These are phyloP conservation scores for Drosophila santomea DNA, from an alignment of 1,140 invertebrate species.

Conservation along the genomic window DNA sequence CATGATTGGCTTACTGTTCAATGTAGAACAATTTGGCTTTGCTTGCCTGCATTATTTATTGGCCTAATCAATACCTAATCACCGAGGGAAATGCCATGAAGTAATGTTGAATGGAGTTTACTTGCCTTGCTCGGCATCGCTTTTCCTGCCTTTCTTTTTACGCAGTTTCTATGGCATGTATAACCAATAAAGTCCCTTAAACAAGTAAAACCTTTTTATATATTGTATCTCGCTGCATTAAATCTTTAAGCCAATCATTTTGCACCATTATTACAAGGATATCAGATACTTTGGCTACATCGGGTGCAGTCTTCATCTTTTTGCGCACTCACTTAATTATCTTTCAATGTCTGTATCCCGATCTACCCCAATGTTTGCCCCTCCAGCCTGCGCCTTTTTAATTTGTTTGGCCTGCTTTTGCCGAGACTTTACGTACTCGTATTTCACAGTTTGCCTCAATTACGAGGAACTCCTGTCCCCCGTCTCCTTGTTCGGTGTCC, in stretches of 20 bases:
- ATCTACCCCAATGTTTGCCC: constrained; percentile 17
- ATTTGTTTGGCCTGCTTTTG: constrained; percentile 48
- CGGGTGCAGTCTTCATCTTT: no score
- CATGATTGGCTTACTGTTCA: constrained; percentile 11
- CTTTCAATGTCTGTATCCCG: constrained; percentile 11
- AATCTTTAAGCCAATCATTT: neutral
- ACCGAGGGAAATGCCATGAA: neutral
- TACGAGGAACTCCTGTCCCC: constrained; percentile 14
- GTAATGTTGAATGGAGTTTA: neutral
- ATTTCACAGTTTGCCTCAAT: constrained; percentile 59
- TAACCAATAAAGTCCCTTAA: neutral
- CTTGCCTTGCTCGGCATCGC: no score
- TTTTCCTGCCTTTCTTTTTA: no score
- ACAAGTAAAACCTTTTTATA: no score
- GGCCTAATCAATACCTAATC: neutral
- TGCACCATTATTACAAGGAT: neutral
- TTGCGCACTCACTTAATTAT: constrained; percentile 23
- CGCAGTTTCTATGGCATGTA: no score
- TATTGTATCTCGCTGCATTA: neutral
- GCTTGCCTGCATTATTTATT: constrained; percentile 9
- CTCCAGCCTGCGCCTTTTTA: constrained; percentile 22
- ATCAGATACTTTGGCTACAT: neutral
- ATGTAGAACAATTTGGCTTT: constrained; percentile 5
- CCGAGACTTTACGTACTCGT: constrained; percentile 38
- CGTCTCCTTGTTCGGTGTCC: neutral